A percentile compares a stretch with the other conserved stretches of the same genome.
Conservation (phyloP, 2,113 vertebrate species). For the Sardina pilchardus region DNA sequence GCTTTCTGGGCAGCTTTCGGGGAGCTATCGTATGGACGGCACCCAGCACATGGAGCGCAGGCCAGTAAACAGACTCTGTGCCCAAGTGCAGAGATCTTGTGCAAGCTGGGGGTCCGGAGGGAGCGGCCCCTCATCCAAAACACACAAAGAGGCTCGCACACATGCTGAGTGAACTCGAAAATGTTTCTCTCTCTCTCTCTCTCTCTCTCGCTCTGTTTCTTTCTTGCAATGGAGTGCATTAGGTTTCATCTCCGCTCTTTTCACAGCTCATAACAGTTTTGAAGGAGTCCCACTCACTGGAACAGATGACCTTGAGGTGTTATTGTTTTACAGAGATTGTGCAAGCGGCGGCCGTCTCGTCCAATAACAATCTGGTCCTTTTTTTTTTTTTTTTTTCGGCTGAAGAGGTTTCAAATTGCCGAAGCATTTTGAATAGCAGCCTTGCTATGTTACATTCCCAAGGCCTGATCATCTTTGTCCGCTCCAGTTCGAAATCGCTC, state of each 20-base stretch:
- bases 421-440: neutral
- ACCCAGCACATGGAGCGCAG: constrained; percentile 60
- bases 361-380: constrained; percentile 36
- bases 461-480: neutral
- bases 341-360: constrained; percentile 43
- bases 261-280: constrained; percentile 54
- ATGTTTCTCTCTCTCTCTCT: constrained; percentile 38
- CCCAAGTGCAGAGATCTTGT: constrained; percentile 69
- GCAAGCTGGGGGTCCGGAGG: constrained; percentile 64
- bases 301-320: constrained; percentile 39
- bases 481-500: constrained; percentile 12
- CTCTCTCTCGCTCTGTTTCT: neutral
- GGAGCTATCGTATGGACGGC: constrained; percentile 68
- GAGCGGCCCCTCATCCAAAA: constrained; percentile 67
- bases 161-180: constrained; percentile 61
- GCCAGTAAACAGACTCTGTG: constrained; percentile 68
- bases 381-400: neutral
- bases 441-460: constrained; percentile 14
- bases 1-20: constrained; percentile 66
- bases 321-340: constrained; percentile 54
- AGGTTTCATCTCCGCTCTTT: neutral
- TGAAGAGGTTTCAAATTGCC: constrained; percentile 26
- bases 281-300: constrained; percentile 53
- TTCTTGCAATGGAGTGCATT: neutral
- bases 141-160: constrained; percentile 60